Conservation (phyloP, 1,140 invertebrate species). For the Pogonomyrmex barbatus region DNA sequence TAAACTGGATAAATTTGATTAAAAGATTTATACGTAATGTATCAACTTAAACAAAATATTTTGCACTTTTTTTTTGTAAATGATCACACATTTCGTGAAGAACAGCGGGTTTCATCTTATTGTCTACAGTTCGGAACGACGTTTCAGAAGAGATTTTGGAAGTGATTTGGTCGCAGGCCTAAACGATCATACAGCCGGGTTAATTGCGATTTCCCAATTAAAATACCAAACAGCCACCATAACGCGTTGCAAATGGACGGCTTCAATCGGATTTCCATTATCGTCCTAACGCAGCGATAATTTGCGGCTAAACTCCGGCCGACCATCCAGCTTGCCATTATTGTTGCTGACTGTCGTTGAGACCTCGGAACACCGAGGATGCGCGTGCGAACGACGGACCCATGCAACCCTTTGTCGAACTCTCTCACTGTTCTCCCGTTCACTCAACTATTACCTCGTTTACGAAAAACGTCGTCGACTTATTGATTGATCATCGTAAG, state of each 20-base stretch:
- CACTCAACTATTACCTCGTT: slow-evolving; percentile 58
- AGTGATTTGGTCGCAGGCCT: slow-evolving; percentile 24
- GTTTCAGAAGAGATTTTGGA: slow-evolving; percentile 43
- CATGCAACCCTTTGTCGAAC: neutral
- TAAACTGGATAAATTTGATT: neutral
- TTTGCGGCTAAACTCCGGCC: slow-evolving; percentile 78
- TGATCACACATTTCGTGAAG: neutral
- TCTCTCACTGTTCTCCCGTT: slow-evolving; percentile 13
- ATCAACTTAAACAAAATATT: neutral
- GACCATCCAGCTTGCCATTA: slow-evolving; percentile 60
- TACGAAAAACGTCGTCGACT: slow-evolving; percentile 60
- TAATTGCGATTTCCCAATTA: slow-evolving; percentile 83
- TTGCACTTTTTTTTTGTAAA: neutral
- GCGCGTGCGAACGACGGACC: slow-evolving; percentile 7
- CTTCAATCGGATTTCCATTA: slow-evolving; percentile 82
- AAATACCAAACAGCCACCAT: slow-evolving; percentile 78
- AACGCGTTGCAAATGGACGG: slow-evolving; percentile 77
- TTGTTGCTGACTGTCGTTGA: slow-evolving; percentile 64
- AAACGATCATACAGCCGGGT: slow-evolving; percentile 73
- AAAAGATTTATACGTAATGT: slow-evolving; percentile 9
- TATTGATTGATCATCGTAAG: slow-evolving; percentile 56
- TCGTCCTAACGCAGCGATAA: slow-evolving; percentile 78
- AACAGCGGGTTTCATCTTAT: neutral
- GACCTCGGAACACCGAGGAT: slow-evolving; percentile 28
- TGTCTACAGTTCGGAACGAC: neutral